Percentiles rank a stretch among this genome's conserved stretches.
phyloP scores from a whole-genome alignment of 2,888 invertebrate genomes.

The Eupithecia insigniata region DNA sequence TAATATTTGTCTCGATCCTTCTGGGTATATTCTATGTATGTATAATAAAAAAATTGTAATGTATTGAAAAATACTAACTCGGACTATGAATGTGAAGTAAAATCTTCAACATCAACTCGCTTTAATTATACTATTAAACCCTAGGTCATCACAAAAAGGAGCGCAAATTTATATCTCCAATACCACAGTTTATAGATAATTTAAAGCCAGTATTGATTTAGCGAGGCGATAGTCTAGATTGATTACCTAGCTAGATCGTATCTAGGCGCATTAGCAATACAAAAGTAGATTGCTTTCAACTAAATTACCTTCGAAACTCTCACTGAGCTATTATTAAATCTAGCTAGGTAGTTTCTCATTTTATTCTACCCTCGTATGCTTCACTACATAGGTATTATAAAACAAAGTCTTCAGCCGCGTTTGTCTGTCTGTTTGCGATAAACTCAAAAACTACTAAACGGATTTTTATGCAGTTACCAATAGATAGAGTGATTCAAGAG shows the following conservation, averaged over 20 bases:
- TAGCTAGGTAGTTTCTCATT: not conserved
- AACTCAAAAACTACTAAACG: too few species aligned
- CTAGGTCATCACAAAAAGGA: not conserved
- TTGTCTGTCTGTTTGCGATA: too few species aligned
- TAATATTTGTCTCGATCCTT: too few species aligned
- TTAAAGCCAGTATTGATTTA: not conserved
- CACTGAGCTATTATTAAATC: not conserved
- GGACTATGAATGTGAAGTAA: not conserved
- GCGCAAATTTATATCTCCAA: not conserved
- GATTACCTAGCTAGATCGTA: not conserved
- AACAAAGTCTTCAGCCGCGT: too few species aligned
- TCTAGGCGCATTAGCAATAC: not conserved
- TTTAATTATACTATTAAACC: not conserved
- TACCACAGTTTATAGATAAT: not conserved
- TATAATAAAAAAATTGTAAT: too few species aligned
- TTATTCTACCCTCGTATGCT: not conserved
- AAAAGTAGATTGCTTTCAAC: constrained; percentile 4
- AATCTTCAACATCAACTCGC: not conserved
- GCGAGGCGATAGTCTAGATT: not conserved
- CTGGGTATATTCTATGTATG: too few species aligned
- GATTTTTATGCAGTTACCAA: too few species aligned
- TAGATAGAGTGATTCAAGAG: too few species aligned
- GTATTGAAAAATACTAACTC: too few species aligned
- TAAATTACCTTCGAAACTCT: not conserved
- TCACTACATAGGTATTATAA: too few species aligned